phyloP scores from a whole-genome alignment of 2,888 invertebrate species.

The Parnassius mnemosyne region DNA sequence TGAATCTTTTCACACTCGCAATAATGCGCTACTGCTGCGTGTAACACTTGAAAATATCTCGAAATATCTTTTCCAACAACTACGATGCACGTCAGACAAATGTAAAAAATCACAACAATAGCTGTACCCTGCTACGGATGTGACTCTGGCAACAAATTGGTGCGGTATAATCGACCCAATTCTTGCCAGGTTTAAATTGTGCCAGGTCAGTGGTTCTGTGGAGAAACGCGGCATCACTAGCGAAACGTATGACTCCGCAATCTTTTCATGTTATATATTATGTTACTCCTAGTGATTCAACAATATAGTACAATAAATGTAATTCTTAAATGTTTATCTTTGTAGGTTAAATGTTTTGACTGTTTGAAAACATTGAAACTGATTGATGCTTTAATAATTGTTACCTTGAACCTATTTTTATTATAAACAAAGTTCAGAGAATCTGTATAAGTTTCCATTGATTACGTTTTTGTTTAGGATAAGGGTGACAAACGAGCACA shows the following conservation, averaged over 20 bases:
- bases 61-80: neutral
- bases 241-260: neutral
- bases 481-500: no score
- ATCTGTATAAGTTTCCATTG: no score
- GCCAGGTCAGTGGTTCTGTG: slow-evolving; percentile 6
- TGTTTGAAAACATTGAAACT: no score
- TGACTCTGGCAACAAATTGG: slow-evolving; percentile 2
- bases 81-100: neutral
- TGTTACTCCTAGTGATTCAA: neutral
- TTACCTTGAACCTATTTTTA: no score
- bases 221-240: neutral
- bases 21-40: no score
- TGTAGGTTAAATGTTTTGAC: no score
- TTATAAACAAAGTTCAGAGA: no score
- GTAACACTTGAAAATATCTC: no score
- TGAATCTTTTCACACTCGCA: no score
- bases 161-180: slow-evolving; percentile 9
- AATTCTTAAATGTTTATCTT: no score
- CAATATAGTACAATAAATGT: neutral
- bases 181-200: slow-evolving; percentile 5
- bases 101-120: neutral
- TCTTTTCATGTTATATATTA: neutral
- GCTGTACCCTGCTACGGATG: neutral
- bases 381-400: no score
- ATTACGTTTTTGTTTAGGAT: no score